Base-by-base conservation (phyloP, 2,888 invertebrate species). In the Hypolimnas misippus region DNA sequence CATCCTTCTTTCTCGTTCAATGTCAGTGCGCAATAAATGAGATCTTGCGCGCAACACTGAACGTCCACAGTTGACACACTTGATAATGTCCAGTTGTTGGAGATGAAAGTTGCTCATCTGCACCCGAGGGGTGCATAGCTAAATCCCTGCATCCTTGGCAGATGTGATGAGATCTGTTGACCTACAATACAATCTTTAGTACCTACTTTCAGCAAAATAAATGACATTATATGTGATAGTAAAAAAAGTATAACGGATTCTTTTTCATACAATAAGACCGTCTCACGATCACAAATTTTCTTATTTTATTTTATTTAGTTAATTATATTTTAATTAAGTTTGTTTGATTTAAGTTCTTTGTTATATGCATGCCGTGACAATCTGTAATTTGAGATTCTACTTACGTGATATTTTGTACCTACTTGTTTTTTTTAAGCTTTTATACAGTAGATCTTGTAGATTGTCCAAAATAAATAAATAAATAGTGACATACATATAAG, bases 291-390 rank as follows among this genome's bases (percentile, higher is more conserved):
- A 25, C 25, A 25, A 25, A 25, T 35, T 35, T 35, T 35, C 12
- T 35, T 35, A 12, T 35, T 12, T 35, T 35, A 12, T 35, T 35
- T 35, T 35, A 35, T 35, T 3, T 35, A 35, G 6, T 35, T 35
- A 35, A 35, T 35, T 35, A 35, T 35, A 35, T 12, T 12, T 35
- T 12, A 35, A 12, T 35, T 35, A 12, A 12, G n/a, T 35, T 35
- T 35, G 35, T 12, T 35, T 35, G 10, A 35, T 31, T 31, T 31
- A 31, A 31, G 31, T 35, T 35, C 51, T 59, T 63, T 58, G 54
- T 55, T 33, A 31, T 50, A 3, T 12, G 35, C 35, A 35, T 35
- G 35, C 35, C 35, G 35, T 35, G 35, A 35, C 35, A 35, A 35
- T 35, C 35, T 35, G 35, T 25, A 35, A 35, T 35, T 35, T 35